phyloP scores from a whole-genome alignment of 2,797 vertebrate species.

The Falco berigora region DNA sequence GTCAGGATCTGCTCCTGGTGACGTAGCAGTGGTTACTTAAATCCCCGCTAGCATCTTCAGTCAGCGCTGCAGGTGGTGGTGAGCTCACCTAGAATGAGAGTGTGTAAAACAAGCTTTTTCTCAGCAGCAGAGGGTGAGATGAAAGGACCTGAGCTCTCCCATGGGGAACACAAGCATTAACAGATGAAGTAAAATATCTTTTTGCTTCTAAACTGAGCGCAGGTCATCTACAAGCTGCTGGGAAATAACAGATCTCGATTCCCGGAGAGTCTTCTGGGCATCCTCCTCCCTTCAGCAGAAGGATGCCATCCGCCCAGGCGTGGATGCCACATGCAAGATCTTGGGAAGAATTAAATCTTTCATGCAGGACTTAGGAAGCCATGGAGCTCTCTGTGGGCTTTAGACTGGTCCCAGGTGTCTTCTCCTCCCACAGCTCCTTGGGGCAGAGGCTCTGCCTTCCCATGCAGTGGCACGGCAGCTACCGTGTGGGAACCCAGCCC shows the following conservation, averaged over 20 bases:
- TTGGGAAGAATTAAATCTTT: not conserved
- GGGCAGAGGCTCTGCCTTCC: not conserved
- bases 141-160: not conserved
- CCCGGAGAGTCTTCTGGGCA: not conserved
- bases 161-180: not conserved
- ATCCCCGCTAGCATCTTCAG: not conserved
- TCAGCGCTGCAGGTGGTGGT: not conserved
- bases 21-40: not conserved
- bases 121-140: not conserved
- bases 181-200: not conserved
- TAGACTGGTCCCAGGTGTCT: not conserved
- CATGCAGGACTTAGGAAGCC: not conserved
- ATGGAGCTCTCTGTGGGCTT: not conserved
- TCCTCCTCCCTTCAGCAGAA: not conserved
- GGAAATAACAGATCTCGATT: not conserved
- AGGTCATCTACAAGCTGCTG: not conserved
- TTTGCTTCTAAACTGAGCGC: not conserved
- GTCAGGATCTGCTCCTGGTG: not conserved
- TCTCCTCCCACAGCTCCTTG: not conserved
- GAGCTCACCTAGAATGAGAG: not conserved
- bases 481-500: not conserved
- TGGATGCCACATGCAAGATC: rapidly evolving
- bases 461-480: not conserved
- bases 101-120: not conserved
- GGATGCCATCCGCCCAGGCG: rapidly evolving